These are phyloP conservation scores for Zosterops borbonicus DNA, from an alignment of 2,113 vertebrate genomes.

Conservation along the genomic window DNA sequence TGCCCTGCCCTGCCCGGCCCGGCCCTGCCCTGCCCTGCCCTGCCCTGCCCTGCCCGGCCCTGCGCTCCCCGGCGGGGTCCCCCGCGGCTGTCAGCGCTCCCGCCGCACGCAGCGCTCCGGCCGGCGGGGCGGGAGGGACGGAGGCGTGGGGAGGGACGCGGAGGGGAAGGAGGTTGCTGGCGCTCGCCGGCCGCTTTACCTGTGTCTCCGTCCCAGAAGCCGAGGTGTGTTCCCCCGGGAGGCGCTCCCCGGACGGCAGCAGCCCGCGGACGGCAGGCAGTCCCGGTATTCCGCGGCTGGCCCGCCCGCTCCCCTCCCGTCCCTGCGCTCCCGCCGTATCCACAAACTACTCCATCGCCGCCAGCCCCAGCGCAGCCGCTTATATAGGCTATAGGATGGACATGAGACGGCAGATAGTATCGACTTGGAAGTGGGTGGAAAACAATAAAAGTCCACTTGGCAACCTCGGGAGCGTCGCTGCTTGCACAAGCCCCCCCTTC, in stretches of 20 bases:
- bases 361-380: conserved; percentile 51
- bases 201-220: not conserved
- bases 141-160: not conserved
- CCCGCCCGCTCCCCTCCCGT: not conserved
- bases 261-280: not conserved
- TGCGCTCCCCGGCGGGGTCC: not conserved
- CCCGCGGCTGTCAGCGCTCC: not conserved
- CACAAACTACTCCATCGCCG: conserved; percentile 62
- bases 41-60: no score
- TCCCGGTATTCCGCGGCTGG: not conserved
- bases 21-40: no score
- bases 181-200: not conserved
- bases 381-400: conserved; percentile 65
- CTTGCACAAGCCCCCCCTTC: not conserved
- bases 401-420: conserved; percentile 58
- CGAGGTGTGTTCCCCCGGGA: not conserved
- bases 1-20: no score
- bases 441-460: conserved; percentile 66
- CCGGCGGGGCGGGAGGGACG: not conserved
- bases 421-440: conserved; percentile 68
- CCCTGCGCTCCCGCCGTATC: not conserved
- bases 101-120: not conserved
- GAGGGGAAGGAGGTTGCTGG: not conserved
- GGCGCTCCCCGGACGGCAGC: not conserved
- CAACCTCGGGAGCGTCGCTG: conserved; percentile 45